Evolutionary conservation across 2,113 vertebrate species (phyloP).

Genomic region (Nestor notabilis): DNA sequence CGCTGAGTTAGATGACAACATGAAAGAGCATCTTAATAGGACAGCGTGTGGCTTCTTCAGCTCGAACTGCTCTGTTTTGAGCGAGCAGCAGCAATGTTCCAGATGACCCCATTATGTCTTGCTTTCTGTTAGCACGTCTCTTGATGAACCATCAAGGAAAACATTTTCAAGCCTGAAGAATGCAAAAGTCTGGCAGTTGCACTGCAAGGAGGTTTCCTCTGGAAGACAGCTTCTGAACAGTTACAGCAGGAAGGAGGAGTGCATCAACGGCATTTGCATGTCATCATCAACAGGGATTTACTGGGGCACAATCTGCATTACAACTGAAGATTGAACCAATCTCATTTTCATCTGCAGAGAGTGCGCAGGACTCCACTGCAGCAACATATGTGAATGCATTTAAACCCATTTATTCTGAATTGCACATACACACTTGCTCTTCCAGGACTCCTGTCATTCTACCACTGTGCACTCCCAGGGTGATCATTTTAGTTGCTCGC

Average conservation of each 20-base stretch:
- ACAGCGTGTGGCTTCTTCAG: neutral
- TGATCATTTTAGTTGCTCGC: neutral
- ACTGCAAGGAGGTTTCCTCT: neutral
- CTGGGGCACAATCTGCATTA: neutral
- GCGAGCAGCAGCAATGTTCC: constrained; percentile 3
- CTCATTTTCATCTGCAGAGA: neutral
- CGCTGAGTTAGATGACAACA: neutral
- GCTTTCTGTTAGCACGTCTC: neutral
- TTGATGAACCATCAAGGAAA: constrained; percentile 51
- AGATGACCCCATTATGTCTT: constrained; percentile 62
- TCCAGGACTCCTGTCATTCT: neutral
- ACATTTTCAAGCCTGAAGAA: constrained; percentile 18
- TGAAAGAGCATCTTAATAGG: neutral
- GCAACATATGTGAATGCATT: neutral
- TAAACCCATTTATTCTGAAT: neutral
- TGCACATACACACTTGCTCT: neutral
- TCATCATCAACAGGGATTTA: neutral
- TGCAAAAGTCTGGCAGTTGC: neutral
- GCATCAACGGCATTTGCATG: neutral
- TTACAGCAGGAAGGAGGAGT: neutral
- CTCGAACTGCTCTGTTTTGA: neutral
- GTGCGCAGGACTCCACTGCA: neutral
- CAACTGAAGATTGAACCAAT: neutral
- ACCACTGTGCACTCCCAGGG: neutral
- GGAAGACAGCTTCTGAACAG: constrained; percentile 3